phyloP scores from a whole-genome alignment of 2,888 invertebrate species.

The Patella ulyssiponensis region DNA sequence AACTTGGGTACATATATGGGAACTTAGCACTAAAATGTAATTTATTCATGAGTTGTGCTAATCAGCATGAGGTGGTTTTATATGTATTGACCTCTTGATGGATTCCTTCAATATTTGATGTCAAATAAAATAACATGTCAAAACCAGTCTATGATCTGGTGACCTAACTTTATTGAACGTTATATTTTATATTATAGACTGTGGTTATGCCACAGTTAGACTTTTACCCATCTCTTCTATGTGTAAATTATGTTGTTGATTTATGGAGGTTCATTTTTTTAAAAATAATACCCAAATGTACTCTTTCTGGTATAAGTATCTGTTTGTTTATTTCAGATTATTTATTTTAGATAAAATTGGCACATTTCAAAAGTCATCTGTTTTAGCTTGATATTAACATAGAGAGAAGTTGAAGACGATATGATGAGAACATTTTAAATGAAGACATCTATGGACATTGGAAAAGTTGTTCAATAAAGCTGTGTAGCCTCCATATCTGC shows the following conservation, averaged over 20 bases:
- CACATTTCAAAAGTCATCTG: constrained; percentile 64
- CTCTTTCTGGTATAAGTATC: neutral
- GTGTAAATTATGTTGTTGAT: neutral
- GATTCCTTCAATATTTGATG: neutral
- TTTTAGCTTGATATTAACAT: constrained; percentile 40
- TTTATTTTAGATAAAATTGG: constrained; percentile 61
- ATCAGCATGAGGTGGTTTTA: neutral
- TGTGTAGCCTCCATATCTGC: no score
- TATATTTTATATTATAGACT: constrained; percentile 9
- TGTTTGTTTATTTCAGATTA: constrained; percentile 49
- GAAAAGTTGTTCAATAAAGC: no score
- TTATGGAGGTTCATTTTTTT: constrained; percentile 1
- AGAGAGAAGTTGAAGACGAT: no score
- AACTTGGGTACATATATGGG: no score
- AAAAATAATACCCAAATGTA: neutral
- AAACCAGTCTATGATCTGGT: neutral
- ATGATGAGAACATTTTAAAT: no score
- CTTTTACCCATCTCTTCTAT: neutral
- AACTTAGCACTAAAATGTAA: neutral
- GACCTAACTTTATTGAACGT: neutral
- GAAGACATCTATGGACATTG: no score
- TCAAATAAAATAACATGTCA: neutral
- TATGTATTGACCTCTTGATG: neutral
- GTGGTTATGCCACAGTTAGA: neutral
- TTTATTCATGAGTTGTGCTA: neutral